Conservation (phyloP, 2,888 invertebrate genomes). For the Piscicola geometra region DNA sequence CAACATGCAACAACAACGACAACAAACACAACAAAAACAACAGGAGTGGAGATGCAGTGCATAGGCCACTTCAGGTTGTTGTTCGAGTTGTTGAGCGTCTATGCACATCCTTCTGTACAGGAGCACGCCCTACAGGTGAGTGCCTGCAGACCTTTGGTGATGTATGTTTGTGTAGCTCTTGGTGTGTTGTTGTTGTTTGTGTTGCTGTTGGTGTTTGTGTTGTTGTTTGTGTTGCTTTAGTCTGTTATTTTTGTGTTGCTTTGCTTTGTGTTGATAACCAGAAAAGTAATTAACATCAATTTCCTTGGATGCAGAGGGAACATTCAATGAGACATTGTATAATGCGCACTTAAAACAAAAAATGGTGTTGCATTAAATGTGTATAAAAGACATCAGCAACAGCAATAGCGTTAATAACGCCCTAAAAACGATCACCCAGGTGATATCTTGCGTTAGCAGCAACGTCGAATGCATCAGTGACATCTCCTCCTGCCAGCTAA, state of each 20-base stretch:
- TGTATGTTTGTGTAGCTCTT: conserved; percentile 26
- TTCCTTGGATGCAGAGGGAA: no score
- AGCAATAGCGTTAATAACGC: neutral
- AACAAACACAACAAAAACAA: no score
- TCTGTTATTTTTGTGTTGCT: neutral
- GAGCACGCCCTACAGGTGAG: conserved; percentile 69
- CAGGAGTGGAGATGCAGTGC: conserved; percentile 85
- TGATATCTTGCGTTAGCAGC: conserved; percentile 67
- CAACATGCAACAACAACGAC: neutral
- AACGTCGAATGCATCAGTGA: conserved; percentile 94
- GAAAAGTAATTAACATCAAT: no score
- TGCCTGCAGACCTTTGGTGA: no score
- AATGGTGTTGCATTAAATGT: neutral
- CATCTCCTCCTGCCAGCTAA: conserved; percentile 78
- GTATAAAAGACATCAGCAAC: neutral
- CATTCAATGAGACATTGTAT: neutral
- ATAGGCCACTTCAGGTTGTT: conserved; percentile 90
- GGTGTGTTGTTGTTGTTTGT: neutral
- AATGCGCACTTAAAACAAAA: neutral
- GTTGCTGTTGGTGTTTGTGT: neutral
- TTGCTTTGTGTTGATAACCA: neutral
- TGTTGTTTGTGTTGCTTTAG: neutral
- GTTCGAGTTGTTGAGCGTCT: conserved; percentile 71
- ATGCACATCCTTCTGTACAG: conserved; percentile 64
- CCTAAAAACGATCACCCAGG: conserved; percentile 44